Conservation (phyloP, 2,797 vertebrate species). For the Acrocephalus scirpaceus region DNA sequence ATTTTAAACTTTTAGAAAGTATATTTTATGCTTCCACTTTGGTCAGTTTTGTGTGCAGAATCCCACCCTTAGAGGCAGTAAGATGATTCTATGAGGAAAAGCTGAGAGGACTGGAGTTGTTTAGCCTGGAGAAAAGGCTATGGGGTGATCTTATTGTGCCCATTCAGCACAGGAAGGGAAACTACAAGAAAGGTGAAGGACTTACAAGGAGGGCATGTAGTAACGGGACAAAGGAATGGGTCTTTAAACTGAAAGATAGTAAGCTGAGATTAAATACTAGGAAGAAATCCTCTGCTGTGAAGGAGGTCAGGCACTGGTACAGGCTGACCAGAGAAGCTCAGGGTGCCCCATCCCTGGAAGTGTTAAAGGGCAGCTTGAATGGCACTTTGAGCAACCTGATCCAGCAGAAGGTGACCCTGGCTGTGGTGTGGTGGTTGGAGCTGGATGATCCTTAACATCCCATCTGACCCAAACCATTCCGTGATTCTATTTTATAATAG, state of each 20-base stretch:
- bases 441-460: not conserved
- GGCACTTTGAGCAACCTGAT: not conserved
- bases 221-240: not conserved
- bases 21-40: not conserved
- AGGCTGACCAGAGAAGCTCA: not conserved
- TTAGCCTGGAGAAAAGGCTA: not conserved
- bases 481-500: not conserved
- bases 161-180: not conserved
- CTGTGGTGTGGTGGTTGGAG: not conserved
- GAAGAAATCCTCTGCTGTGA: not conserved
- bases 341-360: not conserved
- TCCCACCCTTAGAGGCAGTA: not conserved
- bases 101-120: not conserved
- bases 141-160: not conserved
- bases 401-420: not conserved
- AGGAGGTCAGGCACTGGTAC: not conserved
- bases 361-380: not conserved
- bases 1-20: not conserved
- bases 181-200: not conserved
- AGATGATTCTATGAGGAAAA: not conserved
- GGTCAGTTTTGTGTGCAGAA: not conserved
- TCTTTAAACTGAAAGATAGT: not conserved
- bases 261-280: not conserved
- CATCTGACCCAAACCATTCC: not conserved
- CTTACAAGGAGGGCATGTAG: not conserved